Base-by-base conservation (phyloP, 2,888 invertebrate genomes). In the Ischnus inquisitorius region DNA sequence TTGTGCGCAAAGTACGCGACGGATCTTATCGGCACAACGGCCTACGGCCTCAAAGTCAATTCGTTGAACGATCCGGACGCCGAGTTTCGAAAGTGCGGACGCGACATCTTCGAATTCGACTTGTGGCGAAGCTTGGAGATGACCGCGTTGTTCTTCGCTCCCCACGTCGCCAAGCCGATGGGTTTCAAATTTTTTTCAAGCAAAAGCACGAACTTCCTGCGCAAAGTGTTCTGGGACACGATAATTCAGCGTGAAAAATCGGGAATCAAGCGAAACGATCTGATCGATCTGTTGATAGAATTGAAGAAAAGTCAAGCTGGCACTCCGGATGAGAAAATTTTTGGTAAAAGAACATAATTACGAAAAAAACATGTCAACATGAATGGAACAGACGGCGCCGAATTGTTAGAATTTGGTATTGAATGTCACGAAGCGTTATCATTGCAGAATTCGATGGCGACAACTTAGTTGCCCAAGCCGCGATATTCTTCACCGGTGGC, bases 21-120 rank as follows among this genome's bases (percentile, higher is more conserved):
- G 2, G 95, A 95, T 85, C 91, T 95, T 1, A 94, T 95, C 79
- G 94, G 93, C 3, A 93, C 94, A 0, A 94, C 94, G 1, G 95
- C 94, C 0, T 95, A 92, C 62, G 95, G 95, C 0, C 89, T 95
- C 0, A 90, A 92, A 71, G 94, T 93, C 0, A 94, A 94, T 82
- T 93, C 94, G 1, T 89, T 94, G 19, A 92, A 90, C 14, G 88
- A 94, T 69, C 93, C 94, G 0, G 89, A 95, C 12, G 92, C 94
- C 0, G 92, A 93, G 57, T 94, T 95, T 77, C 93, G 94, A 0
- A 89, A 90, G 5, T 89, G 90, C 64, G 94, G 94, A 8, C 91
- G 92, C 0, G 89, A 90, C 19, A 91, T 95, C 3, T 94, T 95
- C 72, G 71, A 88, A 0, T 93, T 91, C 46, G 89, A 88, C 12